Base-by-base conservation (phyloP, 2,113 vertebrate genomes). In the Gavialis gangeticus region DNA sequence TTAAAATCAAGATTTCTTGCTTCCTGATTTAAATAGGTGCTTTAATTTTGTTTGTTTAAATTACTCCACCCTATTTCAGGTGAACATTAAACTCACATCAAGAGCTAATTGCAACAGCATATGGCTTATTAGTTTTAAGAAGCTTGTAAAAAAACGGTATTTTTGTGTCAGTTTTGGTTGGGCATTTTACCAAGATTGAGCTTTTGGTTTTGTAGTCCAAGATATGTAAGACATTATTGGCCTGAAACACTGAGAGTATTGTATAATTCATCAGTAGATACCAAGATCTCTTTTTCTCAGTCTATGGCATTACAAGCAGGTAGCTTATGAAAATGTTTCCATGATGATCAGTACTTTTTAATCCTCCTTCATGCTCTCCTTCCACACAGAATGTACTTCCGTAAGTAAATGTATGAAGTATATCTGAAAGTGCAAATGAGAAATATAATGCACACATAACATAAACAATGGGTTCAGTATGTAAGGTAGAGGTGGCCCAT, bases 401-500 rank as follows among this genome's bases (percentile, higher is more conserved):
- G 24, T 54, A 56, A 93, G 57, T 5, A 91, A 95, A 54, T 2
- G 0, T 78, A 28, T 83, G 90, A 91, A 83, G 14, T 16, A 80
- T 93, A 79, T 46, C 58, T 91, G 71, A 95, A 34, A 85, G 89
- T 82, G 84, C 92, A 94, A 28, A 21, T 75, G 60, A 84, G 62
- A 77, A 96, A 94, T 91, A 73, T 30, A 89, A 94, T 76, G 79
- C 46, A 64, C 13, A 60, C 17, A 79, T 82, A 79, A 66, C 28
- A n/a, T 13, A 92, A 87, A 87, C 57, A 75, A 78, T 37, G 83
- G 71, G 34, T 27, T 88, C 28, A 85, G 56, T 54, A 46, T 9
- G 46, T 46, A 46, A 46, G 46, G 46, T 46, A 46, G 46, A 46
- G 46, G 46, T 46, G 46, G 46, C 46, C 46, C 46, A 46, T 7